Percentiles rank a stretch among this genome's conserved stretches.
phyloP scores from a whole-genome alignment of 2,113 vertebrate species.

The Phycodurus eques region DNA sequence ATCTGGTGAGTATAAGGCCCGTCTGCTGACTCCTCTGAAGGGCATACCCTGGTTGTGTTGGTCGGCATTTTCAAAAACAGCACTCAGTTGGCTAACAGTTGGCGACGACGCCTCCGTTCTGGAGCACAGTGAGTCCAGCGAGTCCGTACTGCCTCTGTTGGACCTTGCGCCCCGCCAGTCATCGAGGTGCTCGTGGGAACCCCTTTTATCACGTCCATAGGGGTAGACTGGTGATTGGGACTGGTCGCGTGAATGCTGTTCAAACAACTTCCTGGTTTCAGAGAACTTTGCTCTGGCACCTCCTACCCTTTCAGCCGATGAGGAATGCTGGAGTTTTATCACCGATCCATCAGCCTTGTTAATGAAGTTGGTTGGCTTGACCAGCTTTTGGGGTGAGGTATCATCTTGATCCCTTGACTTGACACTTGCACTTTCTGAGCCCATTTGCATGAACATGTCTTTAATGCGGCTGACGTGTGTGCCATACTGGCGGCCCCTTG shows the following conservation, averaged over 20 bases:
- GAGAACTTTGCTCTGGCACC: conserved; percentile 87
- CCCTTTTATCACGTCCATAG: conserved; percentile 81
- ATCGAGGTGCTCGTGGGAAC: conserved; percentile 82
- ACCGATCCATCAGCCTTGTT: conserved; percentile 86
- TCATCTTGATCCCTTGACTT: conserved; percentile 75
- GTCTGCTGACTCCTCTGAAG: conserved; percentile 71
- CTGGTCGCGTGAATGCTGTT: conserved; percentile 81
- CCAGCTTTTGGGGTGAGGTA: conserved; percentile 82
- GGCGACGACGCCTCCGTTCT: conserved; percentile 91
- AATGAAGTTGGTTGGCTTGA: conserved; percentile 86
- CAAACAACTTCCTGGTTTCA: conserved; percentile 92
- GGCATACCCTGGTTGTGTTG: conserved; percentile 55
- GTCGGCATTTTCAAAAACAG: conserved; percentile 90
- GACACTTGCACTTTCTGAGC: conserved; percentile 74
- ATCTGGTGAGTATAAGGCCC: conserved; percentile 77
- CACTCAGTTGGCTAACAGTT: conserved; percentile 94
- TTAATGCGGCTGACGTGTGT: conserved; percentile 97
- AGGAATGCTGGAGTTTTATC: conserved; percentile 82
- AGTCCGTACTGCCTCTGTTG: conserved; percentile 91
- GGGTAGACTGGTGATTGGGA: conserved; percentile 84
- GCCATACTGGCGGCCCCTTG: conserved; percentile 91
- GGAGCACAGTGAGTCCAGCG: conserved; percentile 93
- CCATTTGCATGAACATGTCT: conserved; percentile 99
- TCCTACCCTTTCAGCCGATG: conserved; percentile 82
- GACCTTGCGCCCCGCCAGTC: conserved; percentile 86